Evolutionary conservation across 1,140 invertebrate genomes (phyloP).

Genomic region (Panonychus citri): DNA sequence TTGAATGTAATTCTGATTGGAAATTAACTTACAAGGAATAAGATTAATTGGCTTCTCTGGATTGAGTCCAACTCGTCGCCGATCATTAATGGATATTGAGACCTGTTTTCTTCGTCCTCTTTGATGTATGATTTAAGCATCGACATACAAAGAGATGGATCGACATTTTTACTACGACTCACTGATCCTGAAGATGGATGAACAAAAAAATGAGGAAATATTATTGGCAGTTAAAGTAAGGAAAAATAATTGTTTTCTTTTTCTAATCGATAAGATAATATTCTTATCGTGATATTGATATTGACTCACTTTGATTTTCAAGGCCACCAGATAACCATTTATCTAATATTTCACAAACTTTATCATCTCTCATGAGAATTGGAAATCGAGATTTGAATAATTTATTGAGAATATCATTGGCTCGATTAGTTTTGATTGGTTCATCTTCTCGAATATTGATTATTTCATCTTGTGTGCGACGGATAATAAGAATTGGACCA

Average conservation of each 20-base stretch:
- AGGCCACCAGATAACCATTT: conserved; percentile 30
- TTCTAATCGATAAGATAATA: background rate
- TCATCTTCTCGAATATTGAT: conserved; percentile 38
- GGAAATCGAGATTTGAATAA: conserved; percentile 36
- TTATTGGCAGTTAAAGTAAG: no score
- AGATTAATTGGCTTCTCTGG: conserved; percentile 16
- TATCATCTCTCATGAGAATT: conserved; percentile 32
- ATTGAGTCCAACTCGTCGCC: conserved; percentile 25
- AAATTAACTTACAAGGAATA: conserved; percentile 20
- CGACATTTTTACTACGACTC: conserved; percentile 11
- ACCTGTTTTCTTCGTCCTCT: conserved; percentile 21
- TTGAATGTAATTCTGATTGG: conserved; percentile 10
- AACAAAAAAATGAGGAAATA: no score
- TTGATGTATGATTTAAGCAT: conserved; percentile 29
- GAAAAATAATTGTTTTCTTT: no score
- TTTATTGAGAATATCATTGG: conserved; percentile 52
- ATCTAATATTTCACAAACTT: conserved; percentile 25
- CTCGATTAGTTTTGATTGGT: conserved; percentile 50
- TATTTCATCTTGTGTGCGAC: conserved; percentile 72
- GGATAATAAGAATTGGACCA: conserved; percentile 56
- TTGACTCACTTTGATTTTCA: conserved; percentile 14
- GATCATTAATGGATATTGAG: conserved; percentile 33
- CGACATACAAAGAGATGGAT: no score
- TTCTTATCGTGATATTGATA: no score
- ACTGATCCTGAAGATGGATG: conserved; percentile 16